Evolutionary conservation across 53 echinoderm and acorn worm species (phyloP), one percentile per base, ranked within the genome.

Genomic region (Astropecten irregularis): DNA sequence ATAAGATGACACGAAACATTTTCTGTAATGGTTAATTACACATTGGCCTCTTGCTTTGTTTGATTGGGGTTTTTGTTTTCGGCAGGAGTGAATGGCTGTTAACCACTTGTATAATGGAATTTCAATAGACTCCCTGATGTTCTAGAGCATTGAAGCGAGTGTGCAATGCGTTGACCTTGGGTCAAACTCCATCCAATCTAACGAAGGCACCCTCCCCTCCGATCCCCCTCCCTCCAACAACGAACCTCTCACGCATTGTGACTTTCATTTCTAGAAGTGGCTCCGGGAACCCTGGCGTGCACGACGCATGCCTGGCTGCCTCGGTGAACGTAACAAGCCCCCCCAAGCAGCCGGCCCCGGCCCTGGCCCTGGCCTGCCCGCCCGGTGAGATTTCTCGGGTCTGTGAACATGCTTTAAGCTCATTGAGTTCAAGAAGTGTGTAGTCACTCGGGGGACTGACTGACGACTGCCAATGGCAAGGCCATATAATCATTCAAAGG

Each of bases 401-500:
- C 62, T 2, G 47, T 79, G 79, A 79, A 56, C 79, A 79, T 46
- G 52, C 19, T 49, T 68, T 36, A 51, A 79, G 62, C 79, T 79
- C 44, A 48, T 62, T 60, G 47, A 79, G 49, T 11, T 42, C 42
- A 42, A 42, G 42, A 8, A 6, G 42, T 42, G 6, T 8, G 42
- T 11, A 42, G 42, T 6, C 42, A 11, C 42, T 42, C n/a, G n/a
- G n/a, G n/a, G 42, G 42, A 42, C 11, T 42, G 42, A 42, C n/a
- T n/a, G n/a, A n/a, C 13, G 59, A 58, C 46, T 68, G 79, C 79
- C 79, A 79, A 62, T 79, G 79, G 79, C 79, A 79, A 79, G 79
- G 79, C 44, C 79, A 59, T n/a, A n/a, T 21, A 38, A 50, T 38
- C 57, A 55, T 31, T 55, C 25, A 37, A 71, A 49, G 31, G 31